Conservation (phyloP, 2,888 invertebrate genomes). For the Pilophorus perplexus region DNA sequence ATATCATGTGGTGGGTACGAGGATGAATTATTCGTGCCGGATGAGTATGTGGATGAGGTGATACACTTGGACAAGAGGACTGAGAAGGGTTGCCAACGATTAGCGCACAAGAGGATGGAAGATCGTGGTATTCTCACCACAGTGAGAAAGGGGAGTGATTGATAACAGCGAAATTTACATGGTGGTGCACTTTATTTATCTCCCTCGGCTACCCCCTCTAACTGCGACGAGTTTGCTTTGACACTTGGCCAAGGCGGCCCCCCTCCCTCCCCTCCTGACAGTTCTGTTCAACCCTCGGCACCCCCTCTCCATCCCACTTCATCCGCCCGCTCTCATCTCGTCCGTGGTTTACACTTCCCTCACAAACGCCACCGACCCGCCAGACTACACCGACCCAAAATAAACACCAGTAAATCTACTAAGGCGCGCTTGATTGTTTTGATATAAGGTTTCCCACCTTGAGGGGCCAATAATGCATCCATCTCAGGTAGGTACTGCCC, state of each 20-base stretch:
- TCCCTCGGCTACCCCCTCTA: not conserved
- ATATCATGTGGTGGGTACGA: no score
- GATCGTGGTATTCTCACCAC: no score
- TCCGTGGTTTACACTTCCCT: not conserved
- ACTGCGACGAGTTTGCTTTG: slow-evolving; percentile 11
- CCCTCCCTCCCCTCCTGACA: not conserved
- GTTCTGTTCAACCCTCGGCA: no score
- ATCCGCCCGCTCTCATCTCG: not conserved
- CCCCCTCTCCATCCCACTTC: not conserved
- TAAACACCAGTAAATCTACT: slow-evolving; percentile 12
- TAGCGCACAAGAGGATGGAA: no score
- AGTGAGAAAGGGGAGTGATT: no score
- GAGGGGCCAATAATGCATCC: no score
- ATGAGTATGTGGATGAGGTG: no score
- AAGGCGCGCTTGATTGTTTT: slow-evolving; percentile 8
- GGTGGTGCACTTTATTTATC: slow-evolving; percentile 3
- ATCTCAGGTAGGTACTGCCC: no score
- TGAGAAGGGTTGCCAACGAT: no score
- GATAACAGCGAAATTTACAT: not conserved
- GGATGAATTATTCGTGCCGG: no score
- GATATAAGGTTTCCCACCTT: slow-evolving; percentile 17
- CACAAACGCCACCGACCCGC: no score
- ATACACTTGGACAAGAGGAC: no score
- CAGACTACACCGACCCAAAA: not conserved
- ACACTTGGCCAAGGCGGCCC: slow-evolving; percentile 4